Percentiles rank a stretch among this genome's conserved stretches.
phyloP scores from a whole-genome alignment of 2,797 vertebrate genomes.

The Alosa sapidissima region DNA sequence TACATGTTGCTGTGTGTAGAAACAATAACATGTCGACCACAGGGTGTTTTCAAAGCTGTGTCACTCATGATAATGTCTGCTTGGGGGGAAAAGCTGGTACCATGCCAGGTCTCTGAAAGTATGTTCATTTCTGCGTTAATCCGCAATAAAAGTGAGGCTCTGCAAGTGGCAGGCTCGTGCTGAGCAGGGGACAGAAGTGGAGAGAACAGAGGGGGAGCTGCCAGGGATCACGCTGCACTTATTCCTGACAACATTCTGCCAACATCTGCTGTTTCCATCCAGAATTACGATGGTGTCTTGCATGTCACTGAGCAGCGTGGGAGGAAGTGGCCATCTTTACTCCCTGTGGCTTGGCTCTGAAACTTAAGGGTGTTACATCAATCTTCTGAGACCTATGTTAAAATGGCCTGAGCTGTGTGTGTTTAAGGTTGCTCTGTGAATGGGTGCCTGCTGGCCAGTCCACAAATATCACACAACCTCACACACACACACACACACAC shows the following conservation, averaged over 20 bases:
- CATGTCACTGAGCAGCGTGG: constrained; percentile 48
- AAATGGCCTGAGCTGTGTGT: not conserved
- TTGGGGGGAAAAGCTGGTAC: constrained; percentile 38
- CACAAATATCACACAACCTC: not conserved
- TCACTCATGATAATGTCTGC: not conserved
- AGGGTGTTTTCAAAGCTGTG: constrained; percentile 23
- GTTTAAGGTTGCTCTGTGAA: not conserved
- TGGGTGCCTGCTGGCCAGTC: not conserved
- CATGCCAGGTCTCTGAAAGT: constrained; percentile 44
- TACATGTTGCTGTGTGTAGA: constrained; percentile 5
- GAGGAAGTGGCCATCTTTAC: constrained; percentile 49
- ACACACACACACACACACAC: not conserved
- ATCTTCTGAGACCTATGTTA: not conserved
- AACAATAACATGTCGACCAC: constrained; percentile 23
- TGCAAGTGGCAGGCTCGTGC: constrained; percentile 57
- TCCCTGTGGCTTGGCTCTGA: constrained; percentile 52
- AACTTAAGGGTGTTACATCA: constrained; percentile 48
- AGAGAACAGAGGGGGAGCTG: not conserved
- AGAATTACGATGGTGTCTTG: constrained; percentile 59
- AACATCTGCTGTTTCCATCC: constrained; percentile 67
- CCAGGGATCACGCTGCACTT: not conserved
- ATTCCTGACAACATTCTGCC: not conserved
- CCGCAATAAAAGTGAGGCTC: constrained; percentile 50
- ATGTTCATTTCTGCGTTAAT: constrained; percentile 58
- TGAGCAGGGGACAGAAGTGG: constrained; percentile 34